A percentile compares a stretch with the other conserved stretches of the same genome.
Evolutionary conservation across 2,797 vertebrate species (phyloP).

Genomic region (Chromobotia macracanthus): DNA sequence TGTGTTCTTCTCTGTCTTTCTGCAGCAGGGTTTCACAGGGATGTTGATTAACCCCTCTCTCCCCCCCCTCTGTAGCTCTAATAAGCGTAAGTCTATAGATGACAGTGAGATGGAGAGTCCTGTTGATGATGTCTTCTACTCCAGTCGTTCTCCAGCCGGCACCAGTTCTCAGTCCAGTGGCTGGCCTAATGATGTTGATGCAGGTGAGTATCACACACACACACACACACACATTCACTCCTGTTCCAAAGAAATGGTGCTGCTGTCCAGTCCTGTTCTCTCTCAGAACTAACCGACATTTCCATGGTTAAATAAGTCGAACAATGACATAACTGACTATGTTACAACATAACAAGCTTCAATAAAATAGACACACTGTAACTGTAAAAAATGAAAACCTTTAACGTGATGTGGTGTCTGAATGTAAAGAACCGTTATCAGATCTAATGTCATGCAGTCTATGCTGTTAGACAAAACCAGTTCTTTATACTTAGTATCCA

Average conservation of each 20-base stretch:
- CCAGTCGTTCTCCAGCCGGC: constrained; percentile 90
- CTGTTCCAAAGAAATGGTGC: neutral
- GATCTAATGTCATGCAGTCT: too few relatives aligned
- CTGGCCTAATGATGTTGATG: constrained; percentile 92
- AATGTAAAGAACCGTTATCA: too few relatives aligned
- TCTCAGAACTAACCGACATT: neutral
- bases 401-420: too few relatives aligned
- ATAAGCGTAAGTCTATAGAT: constrained; percentile 92
- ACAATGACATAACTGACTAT: too few relatives aligned
- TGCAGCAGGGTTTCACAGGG: neutral
- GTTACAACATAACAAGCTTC: too few relatives aligned
- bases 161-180: constrained; percentile 93
- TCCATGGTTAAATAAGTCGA: neutral
- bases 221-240: neutral
- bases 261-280: neutral
- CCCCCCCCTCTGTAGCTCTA: constrained; percentile 77
- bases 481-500: too few relatives aligned
- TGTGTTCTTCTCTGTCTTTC: constrained; percentile 33
- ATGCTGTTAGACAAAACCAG: too few relatives aligned
- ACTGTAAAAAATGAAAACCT: too few relatives aligned
- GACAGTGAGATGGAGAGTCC: constrained; percentile 96
- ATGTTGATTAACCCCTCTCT: neutral
- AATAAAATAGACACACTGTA: too few relatives aligned
- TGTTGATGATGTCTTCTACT: constrained; percentile 93
- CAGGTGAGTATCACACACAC: constrained; percentile 76